Percentiles rank a stretch among this genome's conserved stretches.
Evolutionary conservation across 2,888 invertebrate genomes (phyloP).

Genomic region (Strigamia crassipes): DNA sequence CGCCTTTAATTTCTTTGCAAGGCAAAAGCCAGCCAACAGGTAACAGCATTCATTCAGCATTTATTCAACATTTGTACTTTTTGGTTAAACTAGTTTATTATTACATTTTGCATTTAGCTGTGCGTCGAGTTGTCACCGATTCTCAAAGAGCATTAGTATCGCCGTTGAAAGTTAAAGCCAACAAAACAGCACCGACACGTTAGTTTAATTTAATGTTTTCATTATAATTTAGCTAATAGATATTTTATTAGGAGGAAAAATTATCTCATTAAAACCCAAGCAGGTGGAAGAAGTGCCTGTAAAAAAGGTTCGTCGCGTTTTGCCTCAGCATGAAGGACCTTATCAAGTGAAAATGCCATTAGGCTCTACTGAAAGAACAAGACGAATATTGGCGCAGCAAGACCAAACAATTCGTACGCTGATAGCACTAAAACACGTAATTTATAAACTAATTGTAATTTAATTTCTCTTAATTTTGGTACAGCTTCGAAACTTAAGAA

Average conservation of each 20-base stretch:
- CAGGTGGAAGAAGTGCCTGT: conserved; percentile 55
- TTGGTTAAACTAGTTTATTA: background rate
- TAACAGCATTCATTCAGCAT: background rate
- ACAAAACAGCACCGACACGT: background rate
- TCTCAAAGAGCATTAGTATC: background rate
- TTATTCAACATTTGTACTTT: background rate
- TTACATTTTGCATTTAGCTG: background rate
- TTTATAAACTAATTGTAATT: background rate
- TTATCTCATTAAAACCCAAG: conserved; percentile 49
- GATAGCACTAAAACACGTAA: background rate
- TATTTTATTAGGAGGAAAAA: conserved; percentile 46
- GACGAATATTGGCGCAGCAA: conserved; percentile 60
- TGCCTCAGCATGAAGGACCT: conserved; percentile 65
- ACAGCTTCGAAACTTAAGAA: conserved; percentile 54
- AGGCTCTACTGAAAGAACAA: conserved; percentile 60
- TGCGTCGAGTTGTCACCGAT: background rate
- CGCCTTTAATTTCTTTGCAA: background rate
- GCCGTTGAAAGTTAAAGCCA: background rate
- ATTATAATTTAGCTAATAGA: background rate
- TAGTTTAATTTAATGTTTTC: background rate
- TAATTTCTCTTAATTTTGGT: conserved; percentile 44
- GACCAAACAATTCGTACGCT: background rate
- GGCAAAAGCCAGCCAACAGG: background rate
- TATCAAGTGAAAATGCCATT: conserved; percentile 63
- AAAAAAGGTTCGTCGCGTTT: conserved; percentile 58